Base-by-base conservation (phyloP, 2,888 invertebrate genomes). In the Zhuqinia jingwanae region DNA sequence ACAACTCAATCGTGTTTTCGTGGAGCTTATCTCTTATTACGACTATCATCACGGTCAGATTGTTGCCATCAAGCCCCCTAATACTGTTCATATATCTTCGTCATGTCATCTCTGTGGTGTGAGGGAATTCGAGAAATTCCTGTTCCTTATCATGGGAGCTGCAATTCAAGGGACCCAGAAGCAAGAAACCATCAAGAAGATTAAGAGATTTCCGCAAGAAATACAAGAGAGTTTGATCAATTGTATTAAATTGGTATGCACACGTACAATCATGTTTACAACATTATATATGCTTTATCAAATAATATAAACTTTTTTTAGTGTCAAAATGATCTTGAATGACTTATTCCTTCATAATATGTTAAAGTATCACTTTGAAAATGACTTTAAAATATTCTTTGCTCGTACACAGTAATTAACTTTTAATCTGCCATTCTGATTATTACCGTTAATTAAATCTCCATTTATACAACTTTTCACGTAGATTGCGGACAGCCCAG, bases 1-100 rank as follows among this genome's bases (percentile, higher is more conserved):
- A 56, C 87, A 81, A 45, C 79, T 91, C 25, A 91, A 91, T 78
- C 85, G 88, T 42, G 77, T 90, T 60, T 91, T 90, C 77, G 87
- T 88, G 8, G 91, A 91, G 79, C 81, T 91, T n/a, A 87, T 88
- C 78, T 90, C 90, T 3, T 89, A 89, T 75, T 91, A 89, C 73
- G 90, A 90, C 47, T 90, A 91, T 73, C 89, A 90, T 58, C 90
- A 90, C 78, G 90, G 90, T 82, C 91, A 91, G 81, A 85, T 91
- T 25, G 88, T 91, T 1, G 89, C 89, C 20, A 88, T 90, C 50
- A 88, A 87, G 47, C 90, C 90, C 25, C 91, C 91, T 10, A 91
- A 91, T 78, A 89, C 88, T 17, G 91, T 91, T 70, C 91, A 91
- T 76, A 90, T 91, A 58, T 88, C 89, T 20, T 89, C 89, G 27